Conservation (phyloP, 2,888 invertebrate genomes). For the Microctonus aethiopoides region DNA sequence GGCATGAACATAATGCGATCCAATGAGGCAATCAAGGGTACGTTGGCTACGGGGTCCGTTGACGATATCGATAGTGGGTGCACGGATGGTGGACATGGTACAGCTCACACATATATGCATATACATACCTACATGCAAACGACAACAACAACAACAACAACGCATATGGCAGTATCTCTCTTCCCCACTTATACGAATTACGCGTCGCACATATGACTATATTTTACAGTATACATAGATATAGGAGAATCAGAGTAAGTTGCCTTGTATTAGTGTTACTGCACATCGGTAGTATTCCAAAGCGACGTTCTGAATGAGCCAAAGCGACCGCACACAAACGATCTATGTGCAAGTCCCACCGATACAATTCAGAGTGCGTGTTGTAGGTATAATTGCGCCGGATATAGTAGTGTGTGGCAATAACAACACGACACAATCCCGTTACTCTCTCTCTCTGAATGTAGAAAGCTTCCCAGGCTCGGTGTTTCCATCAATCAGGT, state of each 20-base stretch:
- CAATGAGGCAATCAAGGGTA: conserved; percentile 67
- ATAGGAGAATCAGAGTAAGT: conserved; percentile 33
- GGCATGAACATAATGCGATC: conserved; percentile 66
- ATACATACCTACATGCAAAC: not conserved
- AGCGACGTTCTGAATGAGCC: conserved; percentile 50
- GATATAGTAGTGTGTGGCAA: conserved; percentile 39
- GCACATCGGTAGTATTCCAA: conserved; percentile 39
- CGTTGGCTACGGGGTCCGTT: conserved; percentile 50
- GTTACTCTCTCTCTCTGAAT: conserved; percentile 51
- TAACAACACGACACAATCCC: conserved; percentile 41
- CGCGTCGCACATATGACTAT: conserved; percentile 48
- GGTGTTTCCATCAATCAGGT: conserved; percentile 65
- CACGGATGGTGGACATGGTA: conserved; percentile 38
- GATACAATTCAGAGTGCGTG: conserved; percentile 54
- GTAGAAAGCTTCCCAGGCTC: conserved; percentile 48
- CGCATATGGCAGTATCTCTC: conserved; percentile 11
- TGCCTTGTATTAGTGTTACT: conserved; percentile 65
- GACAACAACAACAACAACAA: no score
- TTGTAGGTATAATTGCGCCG: conserved; percentile 60
- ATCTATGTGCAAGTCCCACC: conserved; percentile 59
- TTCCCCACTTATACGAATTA: conserved; percentile 55
- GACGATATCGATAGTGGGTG: conserved; percentile 55
- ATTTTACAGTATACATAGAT: not conserved
- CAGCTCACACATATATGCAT: not conserved
- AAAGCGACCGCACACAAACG: conserved; percentile 49